Base-by-base conservation (phyloP, 2,888 invertebrate species). In the Dryococelus australis region DNA sequence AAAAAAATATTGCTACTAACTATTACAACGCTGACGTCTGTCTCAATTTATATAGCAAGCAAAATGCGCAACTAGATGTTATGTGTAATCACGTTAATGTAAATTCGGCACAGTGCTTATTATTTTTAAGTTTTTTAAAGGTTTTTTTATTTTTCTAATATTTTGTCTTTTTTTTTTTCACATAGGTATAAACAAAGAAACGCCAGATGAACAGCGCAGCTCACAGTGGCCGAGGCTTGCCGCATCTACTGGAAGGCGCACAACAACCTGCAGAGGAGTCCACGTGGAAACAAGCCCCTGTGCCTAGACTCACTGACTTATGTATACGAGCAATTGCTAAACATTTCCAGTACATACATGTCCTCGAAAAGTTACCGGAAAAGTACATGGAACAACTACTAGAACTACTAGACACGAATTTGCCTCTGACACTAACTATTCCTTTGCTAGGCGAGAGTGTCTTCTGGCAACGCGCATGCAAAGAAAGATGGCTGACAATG, bases 401-500 rank as follows among this genome's bases (percentile, higher is more conserved):
- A 28, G 35, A 83, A 83, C 43, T 83, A 12, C 83, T 83, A 20
- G 28, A 28, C 16, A 83, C 83, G 8, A 24, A 83, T 5, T 83
- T 83, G 26, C 83, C 83, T 26, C 24, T 83, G 83, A 83, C 83
- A 1, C 6, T 83, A 20, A 28, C 83, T 28, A 35, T 83, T 43
- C 83, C 83, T 35, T 83, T 83, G 35, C 24, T 83, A 28, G 28
- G n/a, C 8, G 83, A 83, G 28, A 83, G 83, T 43, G n/a, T 28
- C 20, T 83, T 83, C 83, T 83, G 83, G 83, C 13, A 83, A 35
- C 83, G 83, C 6, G 28, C 83, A 9, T 83, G 83, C 28, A 5
- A 83, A 83, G 35, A 83, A 43, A 28, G 83, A 43, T 83, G 83
- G 83, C 13, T 13, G 28, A 83, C 35, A 87, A 85, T 87, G 85